Evolutionary conservation across 1,140 invertebrate species (phyloP).

Genomic region (Hylyphantes graminicola): DNA sequence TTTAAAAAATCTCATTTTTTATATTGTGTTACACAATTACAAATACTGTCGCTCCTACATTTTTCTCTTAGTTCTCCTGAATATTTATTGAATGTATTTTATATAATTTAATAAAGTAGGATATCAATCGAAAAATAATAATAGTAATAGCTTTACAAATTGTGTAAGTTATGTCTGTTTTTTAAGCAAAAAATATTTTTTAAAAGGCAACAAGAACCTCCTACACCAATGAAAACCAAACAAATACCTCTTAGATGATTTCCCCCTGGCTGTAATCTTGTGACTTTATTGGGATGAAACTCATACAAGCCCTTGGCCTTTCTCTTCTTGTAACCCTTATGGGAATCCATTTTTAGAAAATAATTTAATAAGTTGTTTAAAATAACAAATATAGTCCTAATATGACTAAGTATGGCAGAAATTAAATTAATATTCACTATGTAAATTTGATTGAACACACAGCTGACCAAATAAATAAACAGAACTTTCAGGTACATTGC

Average conservation of each 20-base stretch:
- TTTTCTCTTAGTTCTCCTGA: not conserved
- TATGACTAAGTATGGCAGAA: not conserved
- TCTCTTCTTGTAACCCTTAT: not conserved
- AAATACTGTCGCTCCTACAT: too few relatives aligned
- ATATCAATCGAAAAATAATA: too few relatives aligned
- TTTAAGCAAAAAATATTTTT: too few relatives aligned
- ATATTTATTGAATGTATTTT: not conserved
- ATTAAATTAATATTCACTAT: not conserved
- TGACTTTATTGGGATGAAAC: conserved; percentile 24
- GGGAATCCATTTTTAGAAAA: conserved; percentile 14
- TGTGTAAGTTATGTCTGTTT: too few relatives aligned
- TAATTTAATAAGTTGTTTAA: not conserved
- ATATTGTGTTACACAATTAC: too few relatives aligned
- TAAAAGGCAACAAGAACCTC: too few relatives aligned
- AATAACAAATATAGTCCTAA: not conserved
- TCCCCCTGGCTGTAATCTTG: conserved; percentile 8
- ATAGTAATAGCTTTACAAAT: too few relatives aligned
- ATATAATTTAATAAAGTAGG: not conserved
- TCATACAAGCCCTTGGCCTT: not conserved
- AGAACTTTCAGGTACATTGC: not conserved
- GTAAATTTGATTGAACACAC: not conserved
- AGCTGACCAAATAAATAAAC: not conserved
- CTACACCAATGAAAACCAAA: too few relatives aligned
- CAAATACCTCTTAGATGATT: conserved; percentile 33
- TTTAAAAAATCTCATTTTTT: not conserved